phyloP scores from a whole-genome alignment of 2,797 vertebrate species.

The Oreochromis grahami region DNA sequence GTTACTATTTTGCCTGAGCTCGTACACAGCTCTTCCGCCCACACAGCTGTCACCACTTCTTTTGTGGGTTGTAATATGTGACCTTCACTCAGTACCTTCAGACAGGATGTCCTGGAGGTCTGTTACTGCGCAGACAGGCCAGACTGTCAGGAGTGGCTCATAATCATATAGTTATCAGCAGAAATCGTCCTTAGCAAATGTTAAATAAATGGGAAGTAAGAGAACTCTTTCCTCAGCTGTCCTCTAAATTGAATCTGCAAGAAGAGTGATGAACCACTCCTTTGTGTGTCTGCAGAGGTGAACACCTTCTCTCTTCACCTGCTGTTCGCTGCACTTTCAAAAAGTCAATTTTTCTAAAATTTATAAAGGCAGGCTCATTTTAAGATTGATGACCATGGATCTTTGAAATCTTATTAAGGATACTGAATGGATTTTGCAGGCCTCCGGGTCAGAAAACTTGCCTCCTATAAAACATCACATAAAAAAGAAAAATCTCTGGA shows the following conservation, averaged over 20 bases:
- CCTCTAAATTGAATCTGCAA: slow-evolving; percentile 48
- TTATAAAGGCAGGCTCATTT: slow-evolving; percentile 53
- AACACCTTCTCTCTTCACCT: slow-evolving; percentile 34
- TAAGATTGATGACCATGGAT: slow-evolving; percentile 63
- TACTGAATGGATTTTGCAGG: slow-evolving; percentile 51
- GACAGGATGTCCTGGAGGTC: slow-evolving; percentile 35
- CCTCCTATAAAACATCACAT: slow-evolving; percentile 30
- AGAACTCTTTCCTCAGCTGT: slow-evolving; percentile 41
- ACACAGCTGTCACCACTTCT: slow-evolving; percentile 38
- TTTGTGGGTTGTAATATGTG: slow-evolving; percentile 46
- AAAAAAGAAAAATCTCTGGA: neutral
- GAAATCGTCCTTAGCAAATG: slow-evolving; percentile 33
- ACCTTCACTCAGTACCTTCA: slow-evolving; percentile 46
- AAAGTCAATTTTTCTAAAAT: slow-evolving; percentile 64
- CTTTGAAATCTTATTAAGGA: slow-evolving; percentile 62
- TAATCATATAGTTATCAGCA: slow-evolving; percentile 33
- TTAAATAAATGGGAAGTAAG: slow-evolving; percentile 48
- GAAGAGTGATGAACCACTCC: slow-evolving; percentile 51
- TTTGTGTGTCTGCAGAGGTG: slow-evolving; percentile 47
- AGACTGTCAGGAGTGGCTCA: neutral
- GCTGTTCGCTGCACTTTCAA: slow-evolving; percentile 49
- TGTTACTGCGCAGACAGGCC: slow-evolving; percentile 3
- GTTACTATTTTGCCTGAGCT: slow-evolving; percentile 17
- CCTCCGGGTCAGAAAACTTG: slow-evolving; percentile 41
- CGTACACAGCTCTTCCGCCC: slow-evolving; percentile 9